Percentiles rank a stretch among this genome's conserved stretches.
These are phyloP conservation scores for Hyppa rectilinea DNA, from an alignment of 2,888 invertebrate genomes.

Conservation along the genomic window DNA sequence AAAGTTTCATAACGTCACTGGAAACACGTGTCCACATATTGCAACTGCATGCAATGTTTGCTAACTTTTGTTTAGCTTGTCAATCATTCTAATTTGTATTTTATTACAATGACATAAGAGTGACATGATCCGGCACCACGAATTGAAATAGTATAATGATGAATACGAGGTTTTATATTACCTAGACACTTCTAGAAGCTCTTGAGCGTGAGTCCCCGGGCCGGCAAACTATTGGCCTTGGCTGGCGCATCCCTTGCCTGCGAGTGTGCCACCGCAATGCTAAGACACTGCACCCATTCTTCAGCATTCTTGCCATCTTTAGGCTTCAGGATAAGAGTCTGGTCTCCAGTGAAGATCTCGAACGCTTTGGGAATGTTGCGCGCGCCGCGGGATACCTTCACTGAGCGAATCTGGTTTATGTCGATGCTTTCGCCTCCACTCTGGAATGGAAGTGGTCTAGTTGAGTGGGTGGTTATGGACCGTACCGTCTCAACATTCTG, in stretches of 20 bases:
- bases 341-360: slow-evolving; percentile 98
- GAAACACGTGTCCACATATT: not conserved
- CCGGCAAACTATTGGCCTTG: slow-evolving; percentile 88
- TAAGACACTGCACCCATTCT: slow-evolving; percentile 98
- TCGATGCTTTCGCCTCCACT: slow-evolving; percentile 96
- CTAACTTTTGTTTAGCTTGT: not conserved
- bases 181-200: slow-evolving; percentile 76
- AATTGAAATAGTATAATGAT: not conserved
- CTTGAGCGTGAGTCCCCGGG: slow-evolving; percentile 87
- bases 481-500: too few species aligned
- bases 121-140: not conserved
- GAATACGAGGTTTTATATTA: slow-evolving; percentile 16
- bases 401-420: slow-evolving; percentile 97
- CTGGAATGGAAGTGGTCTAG: slow-evolving; percentile 81
- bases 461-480: not conserved
- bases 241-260: slow-evolving; percentile 92
- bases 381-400: slow-evolving; percentile 97
- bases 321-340: slow-evolving; percentile 97
- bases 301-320: slow-evolving; percentile 98
- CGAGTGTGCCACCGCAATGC: slow-evolving; percentile 97
- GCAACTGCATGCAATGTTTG: not conserved
- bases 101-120: not conserved
- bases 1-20: not conserved
- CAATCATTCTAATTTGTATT: not conserved
- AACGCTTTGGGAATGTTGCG: slow-evolving; percentile 98